Conservation (phyloP, 2,113 vertebrate genomes). For the Triplophysa tibetana region DNA sequence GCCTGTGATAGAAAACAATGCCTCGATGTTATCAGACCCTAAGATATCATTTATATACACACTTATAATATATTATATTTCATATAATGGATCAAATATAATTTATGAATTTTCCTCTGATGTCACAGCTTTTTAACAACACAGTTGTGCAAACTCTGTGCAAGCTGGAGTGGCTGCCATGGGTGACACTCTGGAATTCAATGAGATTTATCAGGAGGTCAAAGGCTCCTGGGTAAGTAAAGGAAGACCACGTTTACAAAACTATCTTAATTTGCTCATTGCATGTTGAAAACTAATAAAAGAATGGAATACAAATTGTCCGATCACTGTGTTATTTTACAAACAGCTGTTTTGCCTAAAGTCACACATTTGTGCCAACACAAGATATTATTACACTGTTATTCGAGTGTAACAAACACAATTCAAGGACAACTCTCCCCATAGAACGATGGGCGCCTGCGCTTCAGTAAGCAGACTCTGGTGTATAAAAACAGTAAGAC, state of each 20-base stretch:
- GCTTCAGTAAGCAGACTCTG: slow-evolving; percentile 89
- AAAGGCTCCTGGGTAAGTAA: slow-evolving; percentile 83
- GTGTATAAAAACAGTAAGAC: slow-evolving; percentile 98
- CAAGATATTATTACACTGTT: not conserved
- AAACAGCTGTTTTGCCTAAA: not conserved
- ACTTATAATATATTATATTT: no score
- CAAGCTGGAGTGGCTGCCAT: slow-evolving; percentile 58
- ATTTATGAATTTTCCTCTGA: not conserved
- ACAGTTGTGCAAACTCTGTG: not conserved
- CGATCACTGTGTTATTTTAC: not conserved
- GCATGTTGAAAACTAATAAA: slow-evolving; percentile 1
- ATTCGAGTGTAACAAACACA: not conserved
- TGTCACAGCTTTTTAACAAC: slow-evolving; percentile 21
- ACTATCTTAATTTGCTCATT: not conserved
- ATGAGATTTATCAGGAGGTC: slow-evolving; percentile 84
- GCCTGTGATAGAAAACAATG: not conserved
- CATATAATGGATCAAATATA: not conserved
- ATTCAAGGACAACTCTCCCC: not conserved
- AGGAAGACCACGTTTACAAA: not conserved
- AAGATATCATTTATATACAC: no score
- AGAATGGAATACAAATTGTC: not conserved
- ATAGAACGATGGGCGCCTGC: slow-evolving; percentile 91
- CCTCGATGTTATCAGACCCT: not conserved
- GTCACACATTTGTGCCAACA: not conserved
- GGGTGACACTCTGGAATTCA: slow-evolving; percentile 84